Base-by-base conservation (phyloP, 2,113 vertebrate species). In the Lagopus muta region DNA sequence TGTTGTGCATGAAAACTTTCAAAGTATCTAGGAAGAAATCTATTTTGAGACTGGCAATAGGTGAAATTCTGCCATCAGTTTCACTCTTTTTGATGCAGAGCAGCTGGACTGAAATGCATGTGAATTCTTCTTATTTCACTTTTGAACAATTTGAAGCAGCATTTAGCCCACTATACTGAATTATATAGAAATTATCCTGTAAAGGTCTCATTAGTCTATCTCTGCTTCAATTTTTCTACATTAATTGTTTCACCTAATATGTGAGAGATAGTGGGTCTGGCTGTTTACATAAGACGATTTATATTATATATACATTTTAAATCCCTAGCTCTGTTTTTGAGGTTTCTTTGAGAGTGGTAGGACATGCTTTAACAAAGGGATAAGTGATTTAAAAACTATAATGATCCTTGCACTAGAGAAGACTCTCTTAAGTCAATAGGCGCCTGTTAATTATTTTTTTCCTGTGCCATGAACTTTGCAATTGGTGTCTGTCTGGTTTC, bases 121-220 rank as follows among this genome's bases (percentile, higher is more conserved):
- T 0, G 0, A 25, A 76, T 60, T 65, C 32, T 84, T 85, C 54
- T 73, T 12, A 45, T 62, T 91, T 78, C 55, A 30, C 57, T 86
- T 67, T 1, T 1, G 40, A 93, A 66, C 36, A 71, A 60, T 67
- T 27, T 57, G 28, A 50, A 78, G 57, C 89, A 79, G 58, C 86
- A 88, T 96, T 91, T 79, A 84, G 82, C 54, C 65, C 64, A n/a
- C 58, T 93, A 57, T 16, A 70, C n/a, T 77, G 94, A 82, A 91
- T 73, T 90, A 74, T 38, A 20, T 67, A 47, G 89, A 89, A 96
- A 93, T 82, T 1, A 52, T 75, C 50, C 55, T 77, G 18, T 67
- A 80, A 76, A 92, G 45, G 48, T 95, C 79, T 92, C 79, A 90
- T 95, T 96, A 86, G 79, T 69, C 50, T 71, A 13, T 89, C 86